phyloP scores from a whole-genome alignment of 1,140 invertebrate genomes.

The Venturia canescens region DNA sequence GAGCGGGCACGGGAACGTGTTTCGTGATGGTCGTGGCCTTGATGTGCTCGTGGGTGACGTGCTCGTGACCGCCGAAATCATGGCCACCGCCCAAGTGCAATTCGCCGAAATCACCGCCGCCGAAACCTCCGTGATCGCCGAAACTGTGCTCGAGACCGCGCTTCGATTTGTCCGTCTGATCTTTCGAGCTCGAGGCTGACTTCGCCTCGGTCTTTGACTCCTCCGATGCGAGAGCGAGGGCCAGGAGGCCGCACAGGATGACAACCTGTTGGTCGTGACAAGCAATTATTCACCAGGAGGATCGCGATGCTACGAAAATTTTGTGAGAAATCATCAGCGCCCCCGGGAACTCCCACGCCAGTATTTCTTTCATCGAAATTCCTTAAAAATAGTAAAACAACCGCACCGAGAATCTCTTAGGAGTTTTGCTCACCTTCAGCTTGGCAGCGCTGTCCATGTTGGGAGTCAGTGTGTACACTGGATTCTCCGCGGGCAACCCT shows the following conservation, averaged over 20 bases:
- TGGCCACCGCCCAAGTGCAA: slow-evolving; percentile 50
- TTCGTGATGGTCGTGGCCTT: slow-evolving; percentile 75
- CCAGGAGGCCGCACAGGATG: slow-evolving; percentile 64
- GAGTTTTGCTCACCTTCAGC: slow-evolving; percentile 73
- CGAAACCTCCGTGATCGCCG: slow-evolving; percentile 60
- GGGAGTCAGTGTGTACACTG: slow-evolving; percentile 73
- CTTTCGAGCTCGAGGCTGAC: slow-evolving; percentile 34
- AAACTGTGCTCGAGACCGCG: slow-evolving; percentile 69
- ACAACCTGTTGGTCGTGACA: slow-evolving; percentile 58
- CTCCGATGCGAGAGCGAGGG: slow-evolving; percentile 62
- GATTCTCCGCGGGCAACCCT: slow-evolving; percentile 64
- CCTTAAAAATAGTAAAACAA: too few relatives aligned
- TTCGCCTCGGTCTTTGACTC: slow-evolving; percentile 56
- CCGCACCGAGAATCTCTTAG: not conserved
- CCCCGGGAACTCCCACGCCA: too few relatives aligned
- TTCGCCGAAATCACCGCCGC: slow-evolving; percentile 50
- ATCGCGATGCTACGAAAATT: not conserved
- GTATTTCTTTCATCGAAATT: too few relatives aligned
- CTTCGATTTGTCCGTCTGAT: slow-evolving; percentile 66
- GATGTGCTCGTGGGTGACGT: slow-evolving; percentile 70
- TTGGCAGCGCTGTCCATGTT: slow-evolving; percentile 75
- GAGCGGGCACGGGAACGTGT: slow-evolving; percentile 74
- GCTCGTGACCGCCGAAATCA: slow-evolving; percentile 55
- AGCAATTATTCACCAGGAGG: not conserved
- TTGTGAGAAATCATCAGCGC: too few relatives aligned